Conservation (phyloP, 2,888 invertebrate genomes). For the Vannuccia rotundouncinata region DNA sequence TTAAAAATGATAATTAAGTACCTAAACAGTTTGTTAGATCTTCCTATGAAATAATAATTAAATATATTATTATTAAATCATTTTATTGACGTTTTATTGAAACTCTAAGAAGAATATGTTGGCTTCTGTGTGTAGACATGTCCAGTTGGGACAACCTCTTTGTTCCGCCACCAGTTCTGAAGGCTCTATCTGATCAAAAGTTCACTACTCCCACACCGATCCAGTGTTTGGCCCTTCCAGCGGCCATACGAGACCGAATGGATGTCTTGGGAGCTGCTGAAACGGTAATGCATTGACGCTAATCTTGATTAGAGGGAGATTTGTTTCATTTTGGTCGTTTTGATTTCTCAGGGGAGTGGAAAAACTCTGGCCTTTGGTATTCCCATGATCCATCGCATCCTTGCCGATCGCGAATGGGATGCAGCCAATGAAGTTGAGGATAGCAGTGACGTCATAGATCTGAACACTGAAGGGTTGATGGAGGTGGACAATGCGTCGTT, state of each 20-base stretch:
- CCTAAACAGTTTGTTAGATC: too few species aligned
- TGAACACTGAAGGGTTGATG: constrained; percentile 41
- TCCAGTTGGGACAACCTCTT: constrained; percentile 57
- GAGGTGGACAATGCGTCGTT: constrained; percentile 45
- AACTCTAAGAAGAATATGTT: too few species aligned
- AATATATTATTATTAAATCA: too few species aligned
- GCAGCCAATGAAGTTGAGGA: constrained; percentile 40
- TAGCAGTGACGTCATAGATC: constrained; percentile 34
- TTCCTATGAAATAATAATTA: too few species aligned
- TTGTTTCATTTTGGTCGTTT: background rate
- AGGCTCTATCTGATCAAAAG: constrained; percentile 68
- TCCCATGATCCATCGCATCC: constrained; percentile 78
- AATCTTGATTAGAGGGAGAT: background rate
- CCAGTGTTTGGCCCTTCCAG: constrained; percentile 61
- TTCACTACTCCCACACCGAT: constrained; percentile 80
- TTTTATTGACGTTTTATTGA: too few species aligned
- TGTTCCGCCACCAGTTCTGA: constrained; percentile 66
- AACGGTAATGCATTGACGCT: constrained; percentile 62
- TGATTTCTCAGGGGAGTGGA: constrained; percentile 70
- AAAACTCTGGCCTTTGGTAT: constrained; percentile 96
- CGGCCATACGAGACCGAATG: constrained; percentile 64
- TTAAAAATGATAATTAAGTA: too few species aligned
- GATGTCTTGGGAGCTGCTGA: constrained; percentile 97
- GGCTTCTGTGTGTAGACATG: constrained; percentile 46
- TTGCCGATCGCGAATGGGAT: constrained; percentile 52